Base-by-base conservation (phyloP, 2,888 invertebrate genomes). In the Callosobruchus maculatus region DNA sequence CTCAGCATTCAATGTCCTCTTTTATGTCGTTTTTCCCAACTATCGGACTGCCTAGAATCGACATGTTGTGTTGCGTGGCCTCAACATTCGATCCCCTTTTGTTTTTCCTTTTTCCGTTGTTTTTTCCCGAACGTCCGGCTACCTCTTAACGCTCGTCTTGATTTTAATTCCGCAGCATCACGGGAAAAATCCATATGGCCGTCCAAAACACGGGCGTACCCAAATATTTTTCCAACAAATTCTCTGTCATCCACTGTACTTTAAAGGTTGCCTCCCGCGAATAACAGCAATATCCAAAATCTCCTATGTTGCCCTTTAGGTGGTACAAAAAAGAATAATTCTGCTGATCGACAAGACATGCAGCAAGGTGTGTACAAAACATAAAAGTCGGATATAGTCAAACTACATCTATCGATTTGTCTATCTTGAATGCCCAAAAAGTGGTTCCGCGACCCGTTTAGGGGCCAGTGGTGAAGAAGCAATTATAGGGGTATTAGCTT, bases 61-160 rank as follows among this genome's bases (percentile, higher is more conserved):
- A 49, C 49, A 49, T 49, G 49, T 49, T 49, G 49, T 49, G 18
- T 49, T 49, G 49, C 49, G 49, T 49, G 49, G 49, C 49, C 49
- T 49, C 49, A 49, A 49, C 49, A 49, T 49, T 49, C 49, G 49
- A 49, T 49, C 49, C 49, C 49, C 49, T 49, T 49, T 49, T 49
- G 49, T 49, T 49, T 49, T 49, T 13, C 49, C 9, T 49, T 49
- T 49, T 49, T 18, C 49, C 18, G 49, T 49, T 49, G 49, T 49
- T 49, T 49, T 49, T 49, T 49, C 49, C 49, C 49, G 7, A 49
- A 49, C 49, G 49, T 49, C 49, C 49, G 49, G 49, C 49, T 49
- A 18, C 49, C 49, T 70, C 68, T 76, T 79, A 79, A 79, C 78
- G 80, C 78, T 78, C 78, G 77, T 77, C 78, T 79, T 79, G 77